Percentiles rank a stretch among this genome's conserved stretches.
Conservation (phyloP, 2,888 invertebrate genomes). For the Hofmannophila pseudospretella region DNA sequence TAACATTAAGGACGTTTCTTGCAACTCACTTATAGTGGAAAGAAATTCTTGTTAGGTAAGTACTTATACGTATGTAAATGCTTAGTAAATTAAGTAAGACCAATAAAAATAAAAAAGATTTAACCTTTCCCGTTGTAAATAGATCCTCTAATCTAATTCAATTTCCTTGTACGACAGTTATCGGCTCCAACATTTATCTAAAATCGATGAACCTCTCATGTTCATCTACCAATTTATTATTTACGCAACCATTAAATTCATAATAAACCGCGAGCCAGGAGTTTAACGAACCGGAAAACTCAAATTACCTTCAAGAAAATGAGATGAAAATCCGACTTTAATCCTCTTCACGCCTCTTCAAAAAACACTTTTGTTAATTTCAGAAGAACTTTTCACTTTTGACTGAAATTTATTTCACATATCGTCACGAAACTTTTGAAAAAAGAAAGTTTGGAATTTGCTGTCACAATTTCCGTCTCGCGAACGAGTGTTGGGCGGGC, state of each 20-base stretch:
- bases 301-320: constrained; percentile 31
- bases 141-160: too few species aligned
- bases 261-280: constrained; percentile 9
- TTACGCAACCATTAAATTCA: constrained; percentile 14
- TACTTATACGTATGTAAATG: too few species aligned
- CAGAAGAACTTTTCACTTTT: neutral
- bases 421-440: neutral
- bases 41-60: too few species aligned
- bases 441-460: neutral
- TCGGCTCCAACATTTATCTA: neutral
- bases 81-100: too few species aligned
- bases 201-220: neutral
- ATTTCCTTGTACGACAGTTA: too few species aligned
- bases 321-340: constrained; percentile 21
- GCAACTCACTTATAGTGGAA: too few species aligned
- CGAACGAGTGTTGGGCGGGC: constrained; percentile 17
- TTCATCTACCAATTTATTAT: constrained; percentile 13
- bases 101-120: too few species aligned
- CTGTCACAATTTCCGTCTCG: neutral
- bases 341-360: constrained; percentile 10
- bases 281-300: constrained; percentile 16
- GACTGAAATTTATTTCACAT: neutral
- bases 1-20: too few species aligned
- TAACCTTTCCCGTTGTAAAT: too few species aligned
- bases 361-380: neutral